Conservation (phyloP, 2,888 invertebrate genomes). For the Nomada lathburiana region DNA sequence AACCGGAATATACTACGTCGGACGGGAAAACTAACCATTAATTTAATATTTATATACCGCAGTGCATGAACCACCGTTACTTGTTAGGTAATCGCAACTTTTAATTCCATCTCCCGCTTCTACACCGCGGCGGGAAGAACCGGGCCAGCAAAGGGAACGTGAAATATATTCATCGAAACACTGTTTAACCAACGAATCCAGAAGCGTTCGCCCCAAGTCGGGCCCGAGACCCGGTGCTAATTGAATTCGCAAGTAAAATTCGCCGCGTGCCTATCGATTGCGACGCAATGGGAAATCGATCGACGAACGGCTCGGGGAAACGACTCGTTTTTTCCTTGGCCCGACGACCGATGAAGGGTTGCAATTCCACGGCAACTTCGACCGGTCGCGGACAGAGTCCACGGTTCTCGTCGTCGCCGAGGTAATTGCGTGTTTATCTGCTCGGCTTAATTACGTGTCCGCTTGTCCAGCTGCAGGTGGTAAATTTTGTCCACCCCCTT, state of each 20-base stretch:
- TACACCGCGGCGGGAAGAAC: background rate
- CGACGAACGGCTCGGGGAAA: background rate
- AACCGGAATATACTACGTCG: background rate
- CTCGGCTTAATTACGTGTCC: slow-evolving; percentile 81
- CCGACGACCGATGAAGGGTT: background rate
- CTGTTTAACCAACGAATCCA: background rate
- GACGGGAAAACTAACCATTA: background rate
- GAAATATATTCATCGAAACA: background rate
- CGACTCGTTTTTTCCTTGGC: slow-evolving; percentile 46
- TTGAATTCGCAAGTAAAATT: slow-evolving; percentile 16
- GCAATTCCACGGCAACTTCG: slow-evolving; percentile 48
- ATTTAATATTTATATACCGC: background rate
- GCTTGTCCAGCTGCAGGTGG: slow-evolving; percentile 78
- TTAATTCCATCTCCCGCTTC: background rate
- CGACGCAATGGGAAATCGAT: slow-evolving; percentile 19
- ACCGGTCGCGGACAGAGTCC: slow-evolving; percentile 33
- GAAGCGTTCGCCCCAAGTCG: background rate
- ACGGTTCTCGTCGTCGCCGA: slow-evolving; percentile 73
- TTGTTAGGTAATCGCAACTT: background rate
- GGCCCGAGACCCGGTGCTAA: background rate
- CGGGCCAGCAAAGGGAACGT: background rate
- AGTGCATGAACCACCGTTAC: no score
- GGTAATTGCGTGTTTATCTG: slow-evolving; percentile 82
- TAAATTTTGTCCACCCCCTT: slow-evolving; percentile 74
- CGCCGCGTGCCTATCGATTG: slow-evolving; percentile 12